Conservation (phyloP, 2,888 invertebrate genomes). For the Emmelina monodactyla region DNA sequence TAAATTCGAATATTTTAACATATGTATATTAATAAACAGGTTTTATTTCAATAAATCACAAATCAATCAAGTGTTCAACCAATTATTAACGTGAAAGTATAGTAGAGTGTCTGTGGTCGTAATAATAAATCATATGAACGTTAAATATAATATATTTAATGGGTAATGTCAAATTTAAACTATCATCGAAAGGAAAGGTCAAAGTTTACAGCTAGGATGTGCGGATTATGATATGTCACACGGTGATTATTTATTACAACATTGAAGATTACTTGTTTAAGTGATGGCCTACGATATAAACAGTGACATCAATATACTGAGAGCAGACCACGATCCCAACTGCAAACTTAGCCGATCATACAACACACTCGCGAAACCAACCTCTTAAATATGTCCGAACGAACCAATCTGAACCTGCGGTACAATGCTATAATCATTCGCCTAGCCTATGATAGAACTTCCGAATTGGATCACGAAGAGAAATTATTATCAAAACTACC, state of each 20-base stretch:
- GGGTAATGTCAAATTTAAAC: constrained; percentile 23
- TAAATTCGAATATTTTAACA: constrained; percentile 68
- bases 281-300: too few species aligned
- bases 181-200: constrained; percentile 18
- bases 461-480: constrained; percentile 62
- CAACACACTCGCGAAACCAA: neutral
- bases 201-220: constrained; percentile 22
- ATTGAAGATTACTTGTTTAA: too few species aligned
- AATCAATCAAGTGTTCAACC: constrained; percentile 44
- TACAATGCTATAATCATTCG: constrained; percentile 54
- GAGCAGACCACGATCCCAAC: neutral
- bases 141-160: constrained; percentile 12
- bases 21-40: constrained; percentile 67
- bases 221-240: too few species aligned
- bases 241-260: too few species aligned
- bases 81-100: constrained; percentile 36
- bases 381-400: constrained; percentile 2
- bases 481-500: constrained; percentile 64
- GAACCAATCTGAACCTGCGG: too few species aligned
- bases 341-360: neutral
- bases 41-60: constrained; percentile 60
- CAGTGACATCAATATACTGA: neutral
- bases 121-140: constrained; percentile 37
- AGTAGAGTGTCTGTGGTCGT: constrained; percentile 34
- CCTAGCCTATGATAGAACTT: constrained; percentile 66